Percentiles rank a stretch among this genome's conserved stretches.
Conservation (phyloP, 1,140 invertebrate species). For the Chelonus insularis region DNA sequence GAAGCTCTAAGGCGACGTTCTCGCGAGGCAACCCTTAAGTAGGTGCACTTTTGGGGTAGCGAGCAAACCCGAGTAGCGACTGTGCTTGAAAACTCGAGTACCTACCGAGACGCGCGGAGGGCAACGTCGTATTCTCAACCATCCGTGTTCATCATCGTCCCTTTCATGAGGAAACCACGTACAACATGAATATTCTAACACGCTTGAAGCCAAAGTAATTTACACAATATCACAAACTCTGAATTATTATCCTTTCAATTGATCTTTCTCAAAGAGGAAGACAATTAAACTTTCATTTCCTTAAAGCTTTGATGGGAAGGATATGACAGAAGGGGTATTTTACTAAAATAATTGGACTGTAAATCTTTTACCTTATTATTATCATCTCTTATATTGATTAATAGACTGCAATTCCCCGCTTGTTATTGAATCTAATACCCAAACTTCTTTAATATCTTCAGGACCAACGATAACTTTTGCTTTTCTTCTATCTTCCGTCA, state of each 20-base stretch:
- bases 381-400: conserved; percentile 37
- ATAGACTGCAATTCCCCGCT: conserved; percentile 46
- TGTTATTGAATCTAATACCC: conserved; percentile 57
- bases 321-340: too few relatives aligned
- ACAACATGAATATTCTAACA: conserved; percentile 40
- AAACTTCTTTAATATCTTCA: conserved; percentile 46
- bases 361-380: too few relatives aligned
- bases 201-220: conserved; percentile 23
- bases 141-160: conserved; percentile 22
- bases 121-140: not conserved
- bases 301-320: conserved; percentile 5
- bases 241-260: conserved; percentile 1
- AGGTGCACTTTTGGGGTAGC: conserved; percentile 47
- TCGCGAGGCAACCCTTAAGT: not conserved
- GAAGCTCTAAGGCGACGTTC: too few relatives aligned
- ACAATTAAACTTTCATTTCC: not conserved
- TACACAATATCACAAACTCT: conserved; percentile 21
- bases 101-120: conserved; percentile 40
- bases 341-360: too few relatives aligned
- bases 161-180: conserved; percentile 33
- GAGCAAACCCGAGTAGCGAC: conserved; percentile 33
- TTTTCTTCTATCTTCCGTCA: conserved; percentile 41
- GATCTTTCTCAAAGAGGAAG: too few relatives aligned
- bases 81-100: conserved; percentile 43
- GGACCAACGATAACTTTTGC: conserved; percentile 48